phyloP scores from a whole-genome alignment of 2,888 invertebrate species.

The Hoplodrina blanda region DNA sequence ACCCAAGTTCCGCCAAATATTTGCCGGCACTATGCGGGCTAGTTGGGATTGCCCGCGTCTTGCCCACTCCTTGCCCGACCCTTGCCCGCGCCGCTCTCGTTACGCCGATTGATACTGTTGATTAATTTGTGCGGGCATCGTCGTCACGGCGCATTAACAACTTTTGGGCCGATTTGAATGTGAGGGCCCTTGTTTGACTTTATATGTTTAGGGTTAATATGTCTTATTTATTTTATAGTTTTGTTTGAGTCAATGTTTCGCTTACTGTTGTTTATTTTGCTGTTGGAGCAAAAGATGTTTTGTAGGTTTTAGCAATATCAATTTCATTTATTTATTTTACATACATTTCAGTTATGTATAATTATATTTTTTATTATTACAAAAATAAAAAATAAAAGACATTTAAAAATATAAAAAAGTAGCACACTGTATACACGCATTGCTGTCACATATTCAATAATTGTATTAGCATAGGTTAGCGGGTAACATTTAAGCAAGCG shows the following conservation, averaged over 20 bases:
- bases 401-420: too few relatives aligned
- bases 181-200: constrained; percentile 44
- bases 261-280: constrained; percentile 9
- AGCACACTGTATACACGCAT: neutral
- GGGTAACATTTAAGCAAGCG: too few relatives aligned
- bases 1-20: constrained; percentile 69
- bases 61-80: constrained; percentile 64
- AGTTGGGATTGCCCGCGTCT: constrained; percentile 74
- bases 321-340: neutral
- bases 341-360: too few relatives aligned
- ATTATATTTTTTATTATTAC: too few relatives aligned
- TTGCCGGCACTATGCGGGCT: constrained; percentile 70
- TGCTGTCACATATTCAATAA: too few relatives aligned
- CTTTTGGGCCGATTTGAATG: constrained; percentile 53
- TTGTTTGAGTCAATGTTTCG: constrained; percentile 24
- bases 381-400: too few relatives aligned
- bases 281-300: neutral
- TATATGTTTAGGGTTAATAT: constrained; percentile 44
- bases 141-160: constrained; percentile 53
- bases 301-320: neutral
- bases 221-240: constrained; percentile 49
- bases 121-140: constrained; percentile 68
- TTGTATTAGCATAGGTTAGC: too few relatives aligned
- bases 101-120: constrained; percentile 75
- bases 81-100: constrained; percentile 64